Percentiles rank a stretch among this genome's conserved stretches.
phyloP scores from a whole-genome alignment of 2,888 invertebrate genomes.

The Reticulitermes lucifugus region DNA sequence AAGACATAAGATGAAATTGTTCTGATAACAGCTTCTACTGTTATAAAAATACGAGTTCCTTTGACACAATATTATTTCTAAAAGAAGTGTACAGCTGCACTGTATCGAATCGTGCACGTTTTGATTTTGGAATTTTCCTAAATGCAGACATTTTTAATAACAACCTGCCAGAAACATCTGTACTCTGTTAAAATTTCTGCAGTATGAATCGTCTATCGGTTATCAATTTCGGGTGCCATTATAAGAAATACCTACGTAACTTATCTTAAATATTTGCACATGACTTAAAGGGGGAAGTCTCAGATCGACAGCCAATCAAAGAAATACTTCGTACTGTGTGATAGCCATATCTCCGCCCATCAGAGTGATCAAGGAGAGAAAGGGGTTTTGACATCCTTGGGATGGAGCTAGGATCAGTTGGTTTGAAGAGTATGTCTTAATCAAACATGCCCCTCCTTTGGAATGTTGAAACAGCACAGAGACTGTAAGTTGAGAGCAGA shows the following conservation, averaged over 20 bases:
- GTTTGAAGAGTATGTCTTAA: neutral
- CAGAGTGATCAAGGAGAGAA: neutral
- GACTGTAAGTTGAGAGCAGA: neutral
- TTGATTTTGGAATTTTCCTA: too few species aligned
- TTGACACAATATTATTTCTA: too few species aligned
- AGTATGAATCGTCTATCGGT: neutral
- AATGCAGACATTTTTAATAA: too few species aligned
- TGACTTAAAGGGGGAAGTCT: neutral
- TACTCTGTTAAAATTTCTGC: neutral
- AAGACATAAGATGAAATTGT: too few species aligned
- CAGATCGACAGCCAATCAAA: slow-evolving; percentile 23
- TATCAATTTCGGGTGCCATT: slow-evolving; percentile 34
- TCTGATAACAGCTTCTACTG: too few species aligned
- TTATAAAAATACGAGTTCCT: too few species aligned
- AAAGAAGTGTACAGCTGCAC: too few species aligned
- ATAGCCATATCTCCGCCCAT: neutral
- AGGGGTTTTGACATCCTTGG: slow-evolving; percentile 10
- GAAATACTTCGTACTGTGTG: neutral
- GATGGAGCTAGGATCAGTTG: neutral
- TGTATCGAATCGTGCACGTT: too few species aligned
- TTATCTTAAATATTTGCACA: slow-evolving; percentile 31
- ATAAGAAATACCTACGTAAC: neutral
- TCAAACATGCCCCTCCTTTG: slow-evolving; percentile 7
- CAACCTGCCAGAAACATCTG: too few species aligned
- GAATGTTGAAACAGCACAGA: neutral